These are phyloP conservation scores for Gadus chalcogrammus DNA, from an alignment of 2,113 vertebrate genomes.

Conservation along the genomic window DNA sequence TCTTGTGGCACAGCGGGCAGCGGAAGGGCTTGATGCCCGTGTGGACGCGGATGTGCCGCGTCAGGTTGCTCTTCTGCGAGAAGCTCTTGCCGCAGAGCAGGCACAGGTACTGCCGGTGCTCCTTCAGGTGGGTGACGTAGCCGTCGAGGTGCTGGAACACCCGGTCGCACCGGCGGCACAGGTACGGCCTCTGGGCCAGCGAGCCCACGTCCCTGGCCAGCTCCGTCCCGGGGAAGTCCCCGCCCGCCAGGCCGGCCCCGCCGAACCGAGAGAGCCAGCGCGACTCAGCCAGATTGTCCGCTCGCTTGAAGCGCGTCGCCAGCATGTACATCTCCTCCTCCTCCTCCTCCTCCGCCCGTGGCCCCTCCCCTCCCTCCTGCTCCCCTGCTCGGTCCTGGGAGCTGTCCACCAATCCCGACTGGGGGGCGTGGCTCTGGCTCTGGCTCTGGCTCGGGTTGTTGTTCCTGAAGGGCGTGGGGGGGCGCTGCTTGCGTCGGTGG, in stretches of 20 bases:
- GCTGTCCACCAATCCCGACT: conserved; percentile 5
- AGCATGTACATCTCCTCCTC: conserved; percentile 15
- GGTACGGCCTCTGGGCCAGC: conserved; percentile 47
- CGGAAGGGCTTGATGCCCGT: conserved; percentile 83
- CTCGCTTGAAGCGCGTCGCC: conserved; percentile 15
- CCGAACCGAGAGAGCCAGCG: conserved; percentile 1
- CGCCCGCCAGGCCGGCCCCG: background rate
- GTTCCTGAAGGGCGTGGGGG: conserved; percentile 7
- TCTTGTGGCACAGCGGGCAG: conserved; percentile 84
- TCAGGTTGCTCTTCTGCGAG: conserved; percentile 82
- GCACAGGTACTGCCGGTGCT: conserved; percentile 83
- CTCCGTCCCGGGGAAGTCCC: background rate
- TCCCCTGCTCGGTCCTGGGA: background rate
- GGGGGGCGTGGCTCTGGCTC: conserved; percentile 6
- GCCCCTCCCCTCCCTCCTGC: background rate
- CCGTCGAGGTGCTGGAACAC: conserved; percentile 85
- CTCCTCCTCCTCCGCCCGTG: background rate
- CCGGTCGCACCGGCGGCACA: conserved; percentile 81
- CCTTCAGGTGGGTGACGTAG: conserved; percentile 83
- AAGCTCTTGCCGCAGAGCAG: conserved; percentile 85
- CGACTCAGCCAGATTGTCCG: background rate
- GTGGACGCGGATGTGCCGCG: conserved; percentile 80
- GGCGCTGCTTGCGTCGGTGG: conserved; percentile 1
- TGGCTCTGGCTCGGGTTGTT: background rate
- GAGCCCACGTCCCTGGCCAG: background rate